Percentiles rank a stretch among this genome's conserved stretches.
phyloP scores from a whole-genome alignment of 2,113 vertebrate species.

The Dicentrarchus labrax region DNA sequence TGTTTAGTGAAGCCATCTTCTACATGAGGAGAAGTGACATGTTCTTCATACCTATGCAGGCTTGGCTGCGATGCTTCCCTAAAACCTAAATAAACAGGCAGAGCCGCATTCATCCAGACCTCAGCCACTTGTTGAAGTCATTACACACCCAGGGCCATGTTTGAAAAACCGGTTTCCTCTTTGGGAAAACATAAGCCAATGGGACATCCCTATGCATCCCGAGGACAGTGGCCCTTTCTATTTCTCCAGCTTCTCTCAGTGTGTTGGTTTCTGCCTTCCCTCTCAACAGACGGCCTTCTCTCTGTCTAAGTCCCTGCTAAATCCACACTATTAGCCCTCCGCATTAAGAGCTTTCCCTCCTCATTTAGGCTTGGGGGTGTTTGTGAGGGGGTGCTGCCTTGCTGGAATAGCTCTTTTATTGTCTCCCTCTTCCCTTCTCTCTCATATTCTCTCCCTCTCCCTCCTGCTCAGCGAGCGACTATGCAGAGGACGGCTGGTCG shows the following conservation, averaged over 20 bases:
- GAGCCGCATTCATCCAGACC: slow-evolving; percentile 46
- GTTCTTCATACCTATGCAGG: slow-evolving; percentile 62
- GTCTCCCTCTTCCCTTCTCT: slow-evolving; percentile 63
- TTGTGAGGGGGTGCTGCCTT: slow-evolving; percentile 57
- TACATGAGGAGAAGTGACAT: slow-evolving; percentile 60
- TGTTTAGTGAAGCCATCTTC: slow-evolving; percentile 59
- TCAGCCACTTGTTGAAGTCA: slow-evolving; percentile 68
- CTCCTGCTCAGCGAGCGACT: slow-evolving; percentile 90
- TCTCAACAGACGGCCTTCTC: slow-evolving; percentile 59
- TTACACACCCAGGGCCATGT: slow-evolving; percentile 64
- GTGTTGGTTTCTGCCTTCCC: slow-evolving; percentile 39
- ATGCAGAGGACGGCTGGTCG: slow-evolving; percentile 97
- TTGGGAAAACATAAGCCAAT: slow-evolving; percentile 67
- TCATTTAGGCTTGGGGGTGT: slow-evolving; percentile 61
- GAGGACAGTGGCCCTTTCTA: slow-evolving; percentile 62
- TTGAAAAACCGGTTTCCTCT: slow-evolving; percentile 71
- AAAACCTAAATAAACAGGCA: slow-evolving; percentile 68
- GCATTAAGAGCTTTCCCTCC: slow-evolving; percentile 74
- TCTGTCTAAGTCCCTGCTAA: slow-evolving; percentile 68
- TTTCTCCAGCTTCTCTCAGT: slow-evolving; percentile 29
- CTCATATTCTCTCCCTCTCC: slow-evolving; percentile 66
- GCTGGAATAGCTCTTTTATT: slow-evolving; percentile 82
- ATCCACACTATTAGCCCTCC: slow-evolving; percentile 75
- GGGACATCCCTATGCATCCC: slow-evolving; percentile 66
- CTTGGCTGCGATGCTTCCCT: slow-evolving; percentile 36